These are phyloP conservation scores for Trematomus loennbergii DNA, from an alignment of 2,113 vertebrate genomes.

Conservation along the genomic window DNA sequence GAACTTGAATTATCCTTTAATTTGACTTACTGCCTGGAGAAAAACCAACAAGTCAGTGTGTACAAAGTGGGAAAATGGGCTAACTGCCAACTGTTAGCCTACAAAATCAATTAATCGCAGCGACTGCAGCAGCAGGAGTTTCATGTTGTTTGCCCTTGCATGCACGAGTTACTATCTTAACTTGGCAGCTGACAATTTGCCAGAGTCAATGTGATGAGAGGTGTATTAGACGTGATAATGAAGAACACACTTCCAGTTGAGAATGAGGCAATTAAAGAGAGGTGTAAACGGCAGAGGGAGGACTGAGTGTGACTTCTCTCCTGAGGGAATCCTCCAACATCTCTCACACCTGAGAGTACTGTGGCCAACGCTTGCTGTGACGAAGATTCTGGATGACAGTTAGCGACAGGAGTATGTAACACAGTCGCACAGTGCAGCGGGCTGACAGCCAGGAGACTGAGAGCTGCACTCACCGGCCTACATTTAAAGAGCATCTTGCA, in stretches of 20 bases:
- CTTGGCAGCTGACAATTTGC: constrained; percentile 77
- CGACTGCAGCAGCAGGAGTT: constrained; percentile 45
- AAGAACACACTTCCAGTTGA: constrained; percentile 79
- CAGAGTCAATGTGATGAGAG: constrained; percentile 79
- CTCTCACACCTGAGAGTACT: constrained; percentile 76
- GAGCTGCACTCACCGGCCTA: neutral
- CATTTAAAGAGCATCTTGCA: constrained; percentile 8
- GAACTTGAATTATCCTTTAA: too few species aligned
- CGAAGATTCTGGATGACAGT: constrained; percentile 63
- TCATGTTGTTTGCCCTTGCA: constrained; percentile 30
- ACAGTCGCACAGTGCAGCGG: neutral
- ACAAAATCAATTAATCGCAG: constrained; percentile 48
- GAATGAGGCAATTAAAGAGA: constrained; percentile 76
- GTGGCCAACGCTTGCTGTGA: constrained; percentile 42
- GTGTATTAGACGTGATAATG: constrained; percentile 84
- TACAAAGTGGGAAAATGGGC: neutral
- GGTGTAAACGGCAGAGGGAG: constrained; percentile 75
- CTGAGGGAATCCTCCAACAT: constrained; percentile 67
- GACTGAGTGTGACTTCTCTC: constrained; percentile 70
- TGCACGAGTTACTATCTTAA: constrained; percentile 61
- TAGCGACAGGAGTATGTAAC: constrained; percentile 52
- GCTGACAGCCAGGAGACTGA: constrained; percentile 21
- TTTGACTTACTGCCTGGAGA: neutral
- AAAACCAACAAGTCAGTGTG: neutral
- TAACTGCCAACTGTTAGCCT: constrained; percentile 24